These are phyloP conservation scores for Phacellophora camtschatica DNA, from an alignment of 30 jellyfish, hydroid and myxozoan genomes.

Conservation along the genomic window DNA sequence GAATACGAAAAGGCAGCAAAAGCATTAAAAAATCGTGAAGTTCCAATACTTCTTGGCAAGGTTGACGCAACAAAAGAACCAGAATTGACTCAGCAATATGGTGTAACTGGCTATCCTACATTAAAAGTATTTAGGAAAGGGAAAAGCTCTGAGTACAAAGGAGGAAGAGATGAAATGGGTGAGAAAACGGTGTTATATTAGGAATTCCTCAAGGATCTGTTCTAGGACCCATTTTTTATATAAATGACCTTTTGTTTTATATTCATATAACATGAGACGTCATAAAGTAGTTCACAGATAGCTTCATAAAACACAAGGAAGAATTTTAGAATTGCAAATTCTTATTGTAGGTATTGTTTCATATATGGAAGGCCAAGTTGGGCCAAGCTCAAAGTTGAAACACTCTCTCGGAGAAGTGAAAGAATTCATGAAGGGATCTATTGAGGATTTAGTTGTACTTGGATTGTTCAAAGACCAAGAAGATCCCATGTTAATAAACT, in stretches of 20 bases:
- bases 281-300: too few relatives aligned
- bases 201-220: too few relatives aligned
- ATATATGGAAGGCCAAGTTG: slow-evolving; percentile 90
- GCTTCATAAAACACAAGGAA: too few relatives aligned
- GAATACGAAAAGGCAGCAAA: slow-evolving; percentile 98
- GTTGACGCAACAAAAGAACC: slow-evolving; percentile 95
- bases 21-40: slow-evolving; percentile 56
- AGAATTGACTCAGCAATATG: slow-evolving; percentile 77
- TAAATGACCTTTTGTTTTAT: too few relatives aligned
- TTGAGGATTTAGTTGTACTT: slow-evolving; percentile 83
- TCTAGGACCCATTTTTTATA: too few relatives aligned
- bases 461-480: slow-evolving; percentile 85
- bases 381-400: slow-evolving; percentile 79
- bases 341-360: slow-evolving; percentile 77
- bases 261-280: too few relatives aligned
- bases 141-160: slow-evolving; percentile 87
- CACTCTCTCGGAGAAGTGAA: slow-evolving; percentile 76
- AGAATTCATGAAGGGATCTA: slow-evolving; percentile 52
- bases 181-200: not conserved
- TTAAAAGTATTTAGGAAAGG: slow-evolving; percentile 88
- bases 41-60: slow-evolving; percentile 83
- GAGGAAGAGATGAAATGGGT: slow-evolving; percentile 96
- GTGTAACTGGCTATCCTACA: slow-evolving; percentile 96
- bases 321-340: too few relatives aligned
- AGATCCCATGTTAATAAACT: slow-evolving; percentile 77